These are phyloP conservation scores for Galeruca laticollis DNA, from an alignment of 2,888 invertebrate genomes.

Conservation along the genomic window DNA sequence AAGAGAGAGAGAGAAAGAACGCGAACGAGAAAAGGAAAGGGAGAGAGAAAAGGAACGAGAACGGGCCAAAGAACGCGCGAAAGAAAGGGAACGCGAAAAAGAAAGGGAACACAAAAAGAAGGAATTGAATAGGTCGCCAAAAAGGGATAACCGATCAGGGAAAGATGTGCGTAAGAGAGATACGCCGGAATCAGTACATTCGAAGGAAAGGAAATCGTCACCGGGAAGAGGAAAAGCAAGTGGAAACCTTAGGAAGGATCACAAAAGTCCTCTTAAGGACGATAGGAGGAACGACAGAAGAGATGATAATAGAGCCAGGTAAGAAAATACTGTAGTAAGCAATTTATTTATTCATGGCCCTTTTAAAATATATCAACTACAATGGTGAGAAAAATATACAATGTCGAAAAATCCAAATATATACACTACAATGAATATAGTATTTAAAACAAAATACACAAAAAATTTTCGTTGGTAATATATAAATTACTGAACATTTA, in stretches of 20 bases:
- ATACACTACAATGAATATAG: too few relatives aligned
- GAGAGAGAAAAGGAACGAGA: conserved; percentile 60
- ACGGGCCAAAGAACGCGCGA: conserved; percentile 58
- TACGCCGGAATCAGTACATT: conserved; percentile 64
- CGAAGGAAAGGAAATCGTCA: conserved; percentile 62
- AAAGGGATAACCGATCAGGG: conserved; percentile 57
- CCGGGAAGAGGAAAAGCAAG: conserved; percentile 59
- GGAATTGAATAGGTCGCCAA: conserved; percentile 60
- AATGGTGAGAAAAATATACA: too few relatives aligned
- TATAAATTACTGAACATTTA: too few relatives aligned
- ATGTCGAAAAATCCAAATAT: too few relatives aligned
- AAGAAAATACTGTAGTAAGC: too few relatives aligned
- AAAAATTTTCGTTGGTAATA: too few relatives aligned
- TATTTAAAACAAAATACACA: too few relatives aligned
- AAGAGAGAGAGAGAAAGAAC: conserved; percentile 67
- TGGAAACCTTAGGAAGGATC: conserved; percentile 57
- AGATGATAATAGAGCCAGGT: conserved; percentile 69
- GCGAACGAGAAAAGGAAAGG: conserved; percentile 68
- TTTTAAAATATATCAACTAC: too few relatives aligned
- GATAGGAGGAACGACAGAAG: conserved; percentile 63
- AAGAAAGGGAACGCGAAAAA: conserved; percentile 62
- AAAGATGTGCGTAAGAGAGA: conserved; percentile 63
- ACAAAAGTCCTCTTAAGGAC: conserved; percentile 67
- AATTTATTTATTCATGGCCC: too few relatives aligned
- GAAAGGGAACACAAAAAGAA: conserved; percentile 62